Conservation (phyloP, 2,113 vertebrate species). For the Pungitius pungitius region DNA sequence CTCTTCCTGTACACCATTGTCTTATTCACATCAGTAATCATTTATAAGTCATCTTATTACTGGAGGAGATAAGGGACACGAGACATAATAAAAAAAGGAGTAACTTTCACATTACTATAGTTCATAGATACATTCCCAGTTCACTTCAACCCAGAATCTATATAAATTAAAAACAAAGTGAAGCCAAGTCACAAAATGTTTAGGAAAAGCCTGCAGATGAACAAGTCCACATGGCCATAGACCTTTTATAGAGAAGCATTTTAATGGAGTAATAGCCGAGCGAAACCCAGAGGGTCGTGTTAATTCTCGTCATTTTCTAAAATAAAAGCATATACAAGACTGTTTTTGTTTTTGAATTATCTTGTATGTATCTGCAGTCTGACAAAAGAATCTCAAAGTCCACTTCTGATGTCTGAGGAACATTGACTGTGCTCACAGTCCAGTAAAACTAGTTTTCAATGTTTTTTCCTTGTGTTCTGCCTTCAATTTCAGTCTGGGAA, state of each 20-base stretch:
- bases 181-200: slow-evolving; percentile 63
- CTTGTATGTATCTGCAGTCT: slow-evolving; percentile 10
- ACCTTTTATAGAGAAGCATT: slow-evolving; percentile 15
- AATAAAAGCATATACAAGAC: slow-evolving; percentile 1
- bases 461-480: neutral
- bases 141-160: slow-evolving; percentile 52
- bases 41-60: slow-evolving; percentile 54
- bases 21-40: slow-evolving; percentile 78
- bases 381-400: slow-evolving; percentile 20
- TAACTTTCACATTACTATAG: slow-evolving; percentile 75
- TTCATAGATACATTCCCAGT: slow-evolving; percentile 66
- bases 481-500: neutral
- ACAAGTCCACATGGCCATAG: slow-evolving; percentile 35
- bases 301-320: slow-evolving; percentile 26
- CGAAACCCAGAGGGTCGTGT: slow-evolving; percentile 11
- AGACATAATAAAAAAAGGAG: slow-evolving; percentile 42
- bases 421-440: neutral
- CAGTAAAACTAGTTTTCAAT: neutral
- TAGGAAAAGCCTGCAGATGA: slow-evolving; percentile 44
- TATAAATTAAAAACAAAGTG: slow-evolving; percentile 68
- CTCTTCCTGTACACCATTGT: slow-evolving; percentile 71
- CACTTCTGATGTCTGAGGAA: slow-evolving; percentile 6
- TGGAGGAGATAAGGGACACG: slow-evolving; percentile 47
- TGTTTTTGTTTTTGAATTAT: slow-evolving; percentile 9
- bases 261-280: slow-evolving; percentile 17